Evolutionary conservation across 2,797 vertebrate species (phyloP).

Genomic region (Platalea minor): DNA sequence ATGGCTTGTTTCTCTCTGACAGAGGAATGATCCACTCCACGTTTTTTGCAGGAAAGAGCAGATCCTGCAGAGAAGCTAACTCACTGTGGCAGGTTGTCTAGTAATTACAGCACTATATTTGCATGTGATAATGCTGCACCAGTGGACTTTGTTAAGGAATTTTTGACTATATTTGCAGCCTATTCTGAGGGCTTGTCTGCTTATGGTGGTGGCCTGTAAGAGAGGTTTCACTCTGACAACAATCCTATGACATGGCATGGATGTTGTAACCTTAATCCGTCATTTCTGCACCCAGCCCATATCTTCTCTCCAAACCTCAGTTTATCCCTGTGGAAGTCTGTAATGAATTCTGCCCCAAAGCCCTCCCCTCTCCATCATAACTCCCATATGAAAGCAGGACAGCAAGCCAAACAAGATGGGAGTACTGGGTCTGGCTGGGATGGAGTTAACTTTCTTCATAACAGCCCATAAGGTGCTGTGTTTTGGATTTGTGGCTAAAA

Average conservation of each 20-base stretch:
- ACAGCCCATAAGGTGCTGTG: background rate
- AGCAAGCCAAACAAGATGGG: background rate
- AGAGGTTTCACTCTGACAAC: background rate
- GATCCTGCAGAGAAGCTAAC: background rate
- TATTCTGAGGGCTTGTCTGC: background rate
- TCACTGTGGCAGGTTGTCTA: background rate
- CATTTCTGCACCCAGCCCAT: background rate
- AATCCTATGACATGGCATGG: background rate
- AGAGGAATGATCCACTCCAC: fast-evolving
- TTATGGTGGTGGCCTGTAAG: background rate
- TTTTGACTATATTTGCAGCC: background rate
- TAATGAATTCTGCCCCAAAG: background rate
- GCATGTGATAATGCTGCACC: background rate
- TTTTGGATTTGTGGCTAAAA: background rate
- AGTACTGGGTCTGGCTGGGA: background rate
- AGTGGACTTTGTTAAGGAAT: background rate
- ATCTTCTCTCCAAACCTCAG: background rate
- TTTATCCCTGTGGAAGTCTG: background rate
- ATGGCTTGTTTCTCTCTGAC: background rate
- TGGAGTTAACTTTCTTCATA: background rate
- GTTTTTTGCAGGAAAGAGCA: background rate
- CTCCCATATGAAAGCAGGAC: background rate
- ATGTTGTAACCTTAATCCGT: background rate
- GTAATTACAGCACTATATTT: background rate
- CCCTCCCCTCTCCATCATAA: background rate